Percentiles rank a stretch among this genome's conserved stretches.
phyloP scores from a whole-genome alignment of 2,797 vertebrate species.

The Anolis apletophallus region DNA sequence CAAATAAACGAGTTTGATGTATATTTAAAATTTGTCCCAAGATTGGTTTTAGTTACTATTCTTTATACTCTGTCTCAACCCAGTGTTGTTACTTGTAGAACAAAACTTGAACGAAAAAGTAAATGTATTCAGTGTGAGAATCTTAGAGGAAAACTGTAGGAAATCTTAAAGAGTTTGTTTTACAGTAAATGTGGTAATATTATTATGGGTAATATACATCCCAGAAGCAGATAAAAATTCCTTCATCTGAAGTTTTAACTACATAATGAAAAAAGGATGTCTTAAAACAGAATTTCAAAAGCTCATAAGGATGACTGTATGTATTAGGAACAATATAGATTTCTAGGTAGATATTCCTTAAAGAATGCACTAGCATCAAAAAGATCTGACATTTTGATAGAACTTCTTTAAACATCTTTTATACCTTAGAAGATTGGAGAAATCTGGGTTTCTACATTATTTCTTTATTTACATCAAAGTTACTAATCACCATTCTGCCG shows the following conservation, averaged over 20 bases:
- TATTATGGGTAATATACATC: conserved; percentile 6
- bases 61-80: background rate
- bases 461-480: conserved; percentile 6
- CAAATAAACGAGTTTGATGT: conserved; percentile 14
- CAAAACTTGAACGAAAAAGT: background rate
- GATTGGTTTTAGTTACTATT: background rate
- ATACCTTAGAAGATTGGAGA: background rate
- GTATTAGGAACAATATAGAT: background rate
- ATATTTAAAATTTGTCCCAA: conserved; percentile 1
- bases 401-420: background rate
- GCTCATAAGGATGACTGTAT: background rate
- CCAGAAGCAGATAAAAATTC: background rate
- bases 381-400: background rate
- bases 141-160: background rate
- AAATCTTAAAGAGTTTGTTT: background rate
- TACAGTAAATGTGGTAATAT: too few relatives aligned
- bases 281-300: background rate
- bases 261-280: background rate
- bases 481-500: background rate
- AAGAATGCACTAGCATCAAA: background rate
- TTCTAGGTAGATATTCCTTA: background rate
- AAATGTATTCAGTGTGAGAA: background rate
- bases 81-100: background rate
- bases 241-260: background rate
- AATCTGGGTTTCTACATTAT: background rate